Conservation (phyloP, 2,113 vertebrate genomes). For the Oplegnathus fasciatus region DNA sequence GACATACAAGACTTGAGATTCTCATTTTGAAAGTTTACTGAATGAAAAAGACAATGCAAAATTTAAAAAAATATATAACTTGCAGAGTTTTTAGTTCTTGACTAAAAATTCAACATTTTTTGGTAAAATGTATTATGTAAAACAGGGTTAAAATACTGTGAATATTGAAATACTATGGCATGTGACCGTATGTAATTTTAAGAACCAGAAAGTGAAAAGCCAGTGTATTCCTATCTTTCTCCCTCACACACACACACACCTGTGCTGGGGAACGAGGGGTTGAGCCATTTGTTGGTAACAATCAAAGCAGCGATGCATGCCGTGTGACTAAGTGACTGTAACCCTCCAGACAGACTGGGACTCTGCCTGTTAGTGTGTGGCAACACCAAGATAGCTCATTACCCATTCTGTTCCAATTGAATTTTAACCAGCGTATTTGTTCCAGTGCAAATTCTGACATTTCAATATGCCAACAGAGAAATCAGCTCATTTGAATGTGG, state of each 20-base stretch:
- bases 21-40: background rate
- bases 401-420: slow-evolving; percentile 74
- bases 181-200: background rate
- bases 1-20: too few relatives aligned
- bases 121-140: background rate
- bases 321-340: slow-evolving; percentile 69
- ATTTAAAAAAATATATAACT: too few relatives aligned
- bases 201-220: background rate
- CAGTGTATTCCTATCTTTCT: background rate
- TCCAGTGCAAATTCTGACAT: slow-evolving; percentile 87
- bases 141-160: background rate
- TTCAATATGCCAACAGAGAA: slow-evolving; percentile 81
- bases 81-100: background rate
- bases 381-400: slow-evolving; percentile 76
- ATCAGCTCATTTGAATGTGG: slow-evolving; percentile 76
- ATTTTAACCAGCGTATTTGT: slow-evolving; percentile 80
- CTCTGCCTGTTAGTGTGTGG: slow-evolving; percentile 64
- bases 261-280: slow-evolving; percentile 17
- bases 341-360: slow-evolving; percentile 56
- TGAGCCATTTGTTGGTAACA: slow-evolving; percentile 58
- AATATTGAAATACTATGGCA: background rate
- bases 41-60: background rate
- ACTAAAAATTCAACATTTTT: background rate
- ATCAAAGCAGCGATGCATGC: slow-evolving; percentile 74
- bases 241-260: slow-evolving; percentile 27